phyloP scores from a whole-genome alignment of 2,113 vertebrate genomes.

The rat (Rattus norvegicus) region DNA sequence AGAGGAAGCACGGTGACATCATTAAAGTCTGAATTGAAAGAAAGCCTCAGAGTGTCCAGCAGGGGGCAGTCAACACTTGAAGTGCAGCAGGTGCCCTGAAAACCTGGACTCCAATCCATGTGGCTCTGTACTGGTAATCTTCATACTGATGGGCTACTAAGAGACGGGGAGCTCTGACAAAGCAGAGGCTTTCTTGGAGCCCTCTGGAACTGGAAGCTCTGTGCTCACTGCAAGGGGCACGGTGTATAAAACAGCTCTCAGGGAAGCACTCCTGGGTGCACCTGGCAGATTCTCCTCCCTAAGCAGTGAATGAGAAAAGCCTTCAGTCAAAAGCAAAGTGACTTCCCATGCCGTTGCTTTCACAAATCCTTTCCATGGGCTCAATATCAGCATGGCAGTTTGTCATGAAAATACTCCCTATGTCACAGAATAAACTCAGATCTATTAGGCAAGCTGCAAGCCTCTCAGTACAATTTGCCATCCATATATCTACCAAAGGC shows the following conservation, averaged over 20 bases:
- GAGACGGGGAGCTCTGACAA: background rate
- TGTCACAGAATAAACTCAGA: background rate
- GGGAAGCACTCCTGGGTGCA: accelerated
- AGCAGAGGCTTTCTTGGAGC: background rate
- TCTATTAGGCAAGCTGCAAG: background rate
- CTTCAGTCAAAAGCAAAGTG: accelerated
- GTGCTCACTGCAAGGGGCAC: accelerated
- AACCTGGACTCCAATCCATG: background rate
- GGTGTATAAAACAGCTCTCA: accelerated
- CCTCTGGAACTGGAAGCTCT: background rate
- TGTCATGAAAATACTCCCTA: accelerated
- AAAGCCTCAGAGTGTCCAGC: background rate
- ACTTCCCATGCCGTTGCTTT: accelerated
- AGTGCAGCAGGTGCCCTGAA: background rate
- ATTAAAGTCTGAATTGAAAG: background rate
- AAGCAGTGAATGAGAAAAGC: accelerated
- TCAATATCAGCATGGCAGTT: accelerated
- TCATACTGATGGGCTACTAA: background rate
- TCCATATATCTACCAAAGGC: background rate
- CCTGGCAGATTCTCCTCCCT: accelerated
- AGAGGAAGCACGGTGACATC: background rate
- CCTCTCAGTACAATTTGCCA: background rate
- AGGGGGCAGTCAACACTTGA: background rate
- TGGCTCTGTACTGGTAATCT: background rate
- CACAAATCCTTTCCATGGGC: background rate